These are phyloP conservation scores for Halcyon smyrnensis DNA, from an alignment of 2,797 vertebrate species.

Conservation along the genomic window DNA sequence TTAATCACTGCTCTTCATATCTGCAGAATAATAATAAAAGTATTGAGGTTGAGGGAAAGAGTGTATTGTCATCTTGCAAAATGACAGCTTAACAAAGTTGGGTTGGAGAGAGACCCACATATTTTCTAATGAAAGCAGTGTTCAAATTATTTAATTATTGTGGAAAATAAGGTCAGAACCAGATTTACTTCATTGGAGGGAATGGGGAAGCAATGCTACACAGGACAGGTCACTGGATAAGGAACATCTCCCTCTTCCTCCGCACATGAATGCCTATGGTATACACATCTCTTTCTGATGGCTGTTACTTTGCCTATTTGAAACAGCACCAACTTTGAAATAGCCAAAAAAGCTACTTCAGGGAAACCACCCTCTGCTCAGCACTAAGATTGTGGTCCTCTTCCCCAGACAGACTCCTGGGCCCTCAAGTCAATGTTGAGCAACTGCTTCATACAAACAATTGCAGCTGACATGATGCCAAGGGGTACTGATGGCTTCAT, in stretches of 20 bases:
- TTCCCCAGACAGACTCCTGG: background rate
- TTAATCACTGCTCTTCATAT: background rate
- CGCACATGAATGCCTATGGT: background rate
- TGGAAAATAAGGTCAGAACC: background rate
- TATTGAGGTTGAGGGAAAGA: background rate
- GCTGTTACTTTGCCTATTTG: background rate
- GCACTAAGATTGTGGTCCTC: rapidly evolving
- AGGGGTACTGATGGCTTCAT: background rate
- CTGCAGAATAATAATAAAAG: background rate
- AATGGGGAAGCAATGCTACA: background rate
- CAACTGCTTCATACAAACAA: background rate
- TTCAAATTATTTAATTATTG: background rate
- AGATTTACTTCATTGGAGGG: background rate
- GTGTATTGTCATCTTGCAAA: background rate
- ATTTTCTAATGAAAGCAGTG: background rate
- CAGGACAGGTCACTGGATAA: background rate
- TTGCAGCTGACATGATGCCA: background rate
- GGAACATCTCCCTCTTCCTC: background rate
- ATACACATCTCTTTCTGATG: background rate
- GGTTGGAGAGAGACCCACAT: background rate
- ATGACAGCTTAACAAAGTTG: background rate
- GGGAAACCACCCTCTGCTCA: background rate
- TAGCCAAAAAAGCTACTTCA: background rate
- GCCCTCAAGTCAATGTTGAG: background rate
- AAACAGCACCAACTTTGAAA: background rate